Conservation (phyloP, 1,140 invertebrate genomes). For the Brachionus asplanchnoidis region DNA sequence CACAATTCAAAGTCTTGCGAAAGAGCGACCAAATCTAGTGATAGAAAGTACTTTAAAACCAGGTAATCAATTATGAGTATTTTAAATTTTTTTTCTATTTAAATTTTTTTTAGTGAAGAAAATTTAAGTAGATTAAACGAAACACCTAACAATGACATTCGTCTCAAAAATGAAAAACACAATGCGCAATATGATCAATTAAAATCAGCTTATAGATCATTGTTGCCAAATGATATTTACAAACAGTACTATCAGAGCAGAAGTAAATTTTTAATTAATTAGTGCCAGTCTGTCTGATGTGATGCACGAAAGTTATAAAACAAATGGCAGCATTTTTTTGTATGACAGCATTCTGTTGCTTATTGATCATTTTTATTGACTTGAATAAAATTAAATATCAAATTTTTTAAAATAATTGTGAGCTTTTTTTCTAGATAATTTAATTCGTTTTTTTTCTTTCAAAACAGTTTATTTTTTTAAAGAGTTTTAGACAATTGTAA, state of each 20-base stretch:
- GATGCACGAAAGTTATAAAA: too few relatives aligned
- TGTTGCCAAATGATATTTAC: conserved; percentile 37
- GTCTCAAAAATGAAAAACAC: neutral
- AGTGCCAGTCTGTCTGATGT: neutral
- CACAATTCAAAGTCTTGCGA: neutral
- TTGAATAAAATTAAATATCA: too few relatives aligned
- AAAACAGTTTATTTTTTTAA: too few relatives aligned
- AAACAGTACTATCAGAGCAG: conserved; percentile 29
- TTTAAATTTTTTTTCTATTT: neutral
- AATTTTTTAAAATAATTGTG: neutral
- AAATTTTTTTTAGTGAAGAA: neutral
- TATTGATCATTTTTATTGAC: too few relatives aligned
- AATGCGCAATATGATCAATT: neutral
- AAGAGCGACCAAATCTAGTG: neutral
- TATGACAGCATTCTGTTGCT: too few relatives aligned
- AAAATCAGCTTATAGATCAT: conserved; percentile 3
- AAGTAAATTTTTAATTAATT: neutral
- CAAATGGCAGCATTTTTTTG: too few relatives aligned
- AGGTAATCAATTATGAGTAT: neutral
- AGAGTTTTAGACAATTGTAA: too few relatives aligned
- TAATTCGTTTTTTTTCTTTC: too few relatives aligned
- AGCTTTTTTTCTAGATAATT: neutral
- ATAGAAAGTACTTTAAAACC: neutral
- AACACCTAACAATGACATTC: neutral
- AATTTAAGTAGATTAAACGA: neutral